Conservation (phyloP, 2,797 vertebrate genomes). For the Cryptoblepharus egeriae region DNA sequence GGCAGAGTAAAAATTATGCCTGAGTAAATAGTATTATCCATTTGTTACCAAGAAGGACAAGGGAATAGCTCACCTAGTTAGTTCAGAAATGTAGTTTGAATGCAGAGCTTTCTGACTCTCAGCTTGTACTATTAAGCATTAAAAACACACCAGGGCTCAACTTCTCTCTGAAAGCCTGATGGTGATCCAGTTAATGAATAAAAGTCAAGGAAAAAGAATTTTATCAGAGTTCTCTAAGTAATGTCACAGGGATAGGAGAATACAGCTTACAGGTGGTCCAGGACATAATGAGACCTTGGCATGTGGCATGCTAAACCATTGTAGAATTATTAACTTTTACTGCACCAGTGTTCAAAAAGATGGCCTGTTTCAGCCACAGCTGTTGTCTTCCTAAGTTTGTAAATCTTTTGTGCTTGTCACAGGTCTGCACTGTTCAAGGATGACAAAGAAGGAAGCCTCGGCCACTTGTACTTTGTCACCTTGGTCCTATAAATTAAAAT, state of each 20-base stretch:
- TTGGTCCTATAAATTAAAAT: background rate
- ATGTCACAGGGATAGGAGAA: background rate
- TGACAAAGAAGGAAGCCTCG: background rate
- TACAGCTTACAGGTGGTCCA: background rate
- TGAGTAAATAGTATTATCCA: background rate
- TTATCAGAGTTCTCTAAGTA: background rate
- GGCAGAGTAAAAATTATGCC: too few species aligned
- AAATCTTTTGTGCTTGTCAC: constrained; percentile 13
- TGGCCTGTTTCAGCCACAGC: background rate
- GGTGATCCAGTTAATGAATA: background rate
- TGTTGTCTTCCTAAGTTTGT: background rate
- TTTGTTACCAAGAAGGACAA: background rate
- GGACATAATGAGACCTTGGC: background rate
- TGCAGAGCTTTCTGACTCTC: background rate
- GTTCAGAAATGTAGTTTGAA: background rate
- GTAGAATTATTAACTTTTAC: constrained; percentile 13
- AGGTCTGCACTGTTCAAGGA: background rate
- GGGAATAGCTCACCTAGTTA: background rate
- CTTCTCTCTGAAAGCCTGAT: background rate
- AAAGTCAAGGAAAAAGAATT: background rate
- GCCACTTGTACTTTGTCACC: background rate
- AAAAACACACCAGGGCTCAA: background rate
- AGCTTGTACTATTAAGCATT: background rate
- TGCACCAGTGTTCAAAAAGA: background rate
- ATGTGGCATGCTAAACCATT: background rate